Percentiles rank a stretch among this genome's conserved stretches.
Evolutionary conservation across 1,140 invertebrate species (phyloP).

Genomic region (Cyrtorhinus lividipennis): DNA sequence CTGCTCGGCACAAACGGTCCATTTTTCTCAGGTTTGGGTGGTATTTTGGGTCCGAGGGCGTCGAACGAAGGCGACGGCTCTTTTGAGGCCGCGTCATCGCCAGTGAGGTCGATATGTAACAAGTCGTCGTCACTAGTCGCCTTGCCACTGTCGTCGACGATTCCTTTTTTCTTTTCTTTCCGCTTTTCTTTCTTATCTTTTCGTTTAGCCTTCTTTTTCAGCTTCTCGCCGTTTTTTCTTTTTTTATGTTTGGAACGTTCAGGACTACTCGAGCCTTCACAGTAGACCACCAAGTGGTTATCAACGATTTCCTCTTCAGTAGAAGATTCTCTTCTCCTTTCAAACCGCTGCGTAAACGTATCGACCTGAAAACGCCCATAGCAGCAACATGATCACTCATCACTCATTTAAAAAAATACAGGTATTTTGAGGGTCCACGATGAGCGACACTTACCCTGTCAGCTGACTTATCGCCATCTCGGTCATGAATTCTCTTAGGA

Average conservation of each 20-base stretch:
- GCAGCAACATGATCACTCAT: too few relatives aligned
- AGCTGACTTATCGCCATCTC: too few relatives aligned
- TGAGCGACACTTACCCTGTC: too few relatives aligned
- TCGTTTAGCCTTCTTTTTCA: slow-evolving; percentile 12
- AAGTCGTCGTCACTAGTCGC: too few relatives aligned
- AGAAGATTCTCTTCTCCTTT: neutral
- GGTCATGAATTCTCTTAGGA: neutral
- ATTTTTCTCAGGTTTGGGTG: neutral
- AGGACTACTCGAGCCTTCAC: slow-evolving; percentile 1
- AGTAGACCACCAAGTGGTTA: neutral
- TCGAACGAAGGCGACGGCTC: too few relatives aligned
- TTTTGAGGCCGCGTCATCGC: too few relatives aligned
- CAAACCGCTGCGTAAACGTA: neutral
- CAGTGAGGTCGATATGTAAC: too few relatives aligned
- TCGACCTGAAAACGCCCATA: neutral
- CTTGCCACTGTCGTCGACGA: too few relatives aligned
- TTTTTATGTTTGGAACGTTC: neutral
- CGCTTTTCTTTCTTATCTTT: slow-evolving; percentile 12
- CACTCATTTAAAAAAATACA: too few relatives aligned
- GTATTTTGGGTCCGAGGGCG: neutral
- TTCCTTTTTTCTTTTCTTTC: neutral
- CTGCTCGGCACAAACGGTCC: neutral
- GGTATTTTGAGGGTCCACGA: too few relatives aligned
- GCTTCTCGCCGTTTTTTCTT: neutral
- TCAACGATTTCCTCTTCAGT: neutral